A percentile compares a stretch with the other conserved stretches of the same genome.
These are phyloP conservation scores for Ia io DNA, from an alignment of 2,113 vertebrate genomes.

Conservation along the genomic window DNA sequence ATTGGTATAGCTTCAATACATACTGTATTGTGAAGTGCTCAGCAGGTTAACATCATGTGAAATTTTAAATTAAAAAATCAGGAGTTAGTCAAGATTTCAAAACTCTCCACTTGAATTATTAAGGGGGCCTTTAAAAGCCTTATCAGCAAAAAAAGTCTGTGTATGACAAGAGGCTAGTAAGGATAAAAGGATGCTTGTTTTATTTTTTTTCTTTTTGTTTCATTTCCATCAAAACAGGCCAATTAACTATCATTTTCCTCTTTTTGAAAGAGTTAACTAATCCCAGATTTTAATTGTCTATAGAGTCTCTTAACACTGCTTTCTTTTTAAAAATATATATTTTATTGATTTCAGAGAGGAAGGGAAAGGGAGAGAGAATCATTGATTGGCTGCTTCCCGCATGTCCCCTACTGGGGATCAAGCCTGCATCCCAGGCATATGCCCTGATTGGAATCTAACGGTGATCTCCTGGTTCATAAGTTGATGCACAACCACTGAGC, in stretches of 20 bases:
- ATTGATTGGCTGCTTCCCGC: too few species aligned
- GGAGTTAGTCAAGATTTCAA: conserved; percentile 54
- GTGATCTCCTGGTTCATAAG: too few species aligned
- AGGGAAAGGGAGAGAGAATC: too few species aligned
- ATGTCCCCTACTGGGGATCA: too few species aligned
- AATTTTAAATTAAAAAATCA: conserved; percentile 59
- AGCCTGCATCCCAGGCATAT: too few species aligned
- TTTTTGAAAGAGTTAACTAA: conserved; percentile 26
- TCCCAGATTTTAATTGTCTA: conserved; percentile 16
- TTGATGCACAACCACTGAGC: too few species aligned
- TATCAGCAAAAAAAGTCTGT: conserved; percentile 15
- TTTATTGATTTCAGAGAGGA: too few species aligned
- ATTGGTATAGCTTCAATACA: background rate
- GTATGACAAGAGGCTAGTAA: background rate
- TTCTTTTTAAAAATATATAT: background rate
- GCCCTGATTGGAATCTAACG: too few species aligned
- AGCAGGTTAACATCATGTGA: conserved; percentile 10
- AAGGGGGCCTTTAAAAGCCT: conserved; percentile 23
- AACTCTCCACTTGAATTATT: conserved; percentile 53
- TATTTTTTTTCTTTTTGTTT: background rate
- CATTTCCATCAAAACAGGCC: background rate
- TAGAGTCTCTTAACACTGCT: background rate
- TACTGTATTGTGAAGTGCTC: background rate
- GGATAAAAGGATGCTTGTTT: conserved; percentile 30
- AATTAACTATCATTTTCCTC: conserved; percentile 17